Evolutionary conservation across 2,888 invertebrate species (phyloP), one percentile per base, ranked within the genome.

Genomic region (Hypercompe scribonia): DNA sequence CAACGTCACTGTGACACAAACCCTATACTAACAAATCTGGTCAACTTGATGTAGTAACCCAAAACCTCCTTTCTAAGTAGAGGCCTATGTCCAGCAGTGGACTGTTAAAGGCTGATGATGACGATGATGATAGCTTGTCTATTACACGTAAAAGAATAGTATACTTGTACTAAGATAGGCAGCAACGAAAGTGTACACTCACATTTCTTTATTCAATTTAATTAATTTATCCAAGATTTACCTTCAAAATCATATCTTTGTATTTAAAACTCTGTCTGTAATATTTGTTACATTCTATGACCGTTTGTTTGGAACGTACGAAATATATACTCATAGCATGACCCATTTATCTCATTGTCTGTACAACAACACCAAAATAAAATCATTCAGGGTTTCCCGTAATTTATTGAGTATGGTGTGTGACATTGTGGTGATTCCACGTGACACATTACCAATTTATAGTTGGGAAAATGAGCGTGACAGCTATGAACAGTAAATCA

Each of bases 361-460:
- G 50, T 61, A 58, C 54, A 34, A 63, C 24, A 72, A 46, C 65
- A 70, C 50, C 50, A 36, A 69, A 58, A 69, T 36, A 50, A 28
- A 31, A 46, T 28, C 71, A 61, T 72, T 63, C 46, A 72, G 72
- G 66, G 71, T 69, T 69, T 75, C 63, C 68, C 69, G 63, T 71
- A 72, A 75, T 66, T 72, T 75, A 75, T 68, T 33, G 75, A 21
- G 50, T 50, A 69, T 69, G 63, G 75, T 66, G 36, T 69, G 65
- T 75, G 75, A 72, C 75, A 66, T 72, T 72, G 69, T 75, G 69
- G 65, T 69, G 73, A 69, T 70, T 70, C 61, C 66, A 64, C n/a
- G 70, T 76, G 73, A 73, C 64, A 67, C 39, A 73, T 71, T 65
- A 68, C 70, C 73, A 46, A 66, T 66, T 66, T 67, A 33, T 36